phyloP scores from a whole-genome alignment of 2,888 invertebrate species.

The Salpingus planirostris region DNA sequence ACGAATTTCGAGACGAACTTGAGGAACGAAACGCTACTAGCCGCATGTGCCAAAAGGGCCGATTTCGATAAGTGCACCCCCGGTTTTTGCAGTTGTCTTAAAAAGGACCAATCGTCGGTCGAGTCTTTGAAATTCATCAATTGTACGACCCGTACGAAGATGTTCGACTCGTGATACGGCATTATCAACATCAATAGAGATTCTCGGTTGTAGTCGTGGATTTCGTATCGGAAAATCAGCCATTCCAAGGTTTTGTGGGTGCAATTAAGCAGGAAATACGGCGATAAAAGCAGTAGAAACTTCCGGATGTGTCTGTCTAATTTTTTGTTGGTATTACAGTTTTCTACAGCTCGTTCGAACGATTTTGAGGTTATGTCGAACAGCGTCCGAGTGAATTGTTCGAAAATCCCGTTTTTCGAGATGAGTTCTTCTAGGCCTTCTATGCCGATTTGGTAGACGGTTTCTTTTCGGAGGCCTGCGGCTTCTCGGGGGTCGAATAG shows the following conservation, averaged over 20 bases:
- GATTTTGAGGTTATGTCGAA: slow-evolving; percentile 69
- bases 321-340: slow-evolving; percentile 62
- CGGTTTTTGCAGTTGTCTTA: slow-evolving; percentile 62
- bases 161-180: slow-evolving; percentile 88
- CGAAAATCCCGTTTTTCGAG: slow-evolving; percentile 62
- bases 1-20: slow-evolving; percentile 54
- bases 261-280: slow-evolving; percentile 77
- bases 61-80: slow-evolving; percentile 66
- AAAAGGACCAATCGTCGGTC: slow-evolving; percentile 67
- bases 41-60: slow-evolving; percentile 63
- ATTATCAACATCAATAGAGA: slow-evolving; percentile 71
- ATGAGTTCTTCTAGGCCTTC: slow-evolving; percentile 79
- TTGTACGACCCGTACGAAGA: slow-evolving; percentile 77
- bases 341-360: slow-evolving; percentile 74
- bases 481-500: slow-evolving; percentile 88
- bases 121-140: slow-evolving; percentile 55
- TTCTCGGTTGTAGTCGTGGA: slow-evolving; percentile 82
- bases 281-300: slow-evolving; percentile 75
- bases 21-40: slow-evolving; percentile 53
- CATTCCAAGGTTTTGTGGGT: slow-evolving; percentile 92
- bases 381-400: slow-evolving; percentile 62
- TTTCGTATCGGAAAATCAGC: slow-evolving; percentile 81
- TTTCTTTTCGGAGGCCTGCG: slow-evolving; percentile 72
- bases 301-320: slow-evolving; percentile 66
- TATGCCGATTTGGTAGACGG: slow-evolving; percentile 77